Percentiles rank a stretch among this genome's conserved stretches.
These are phyloP conservation scores for Zosterops lateralis DNA, from an alignment of 2,113 vertebrate species.

Conservation along the genomic window DNA sequence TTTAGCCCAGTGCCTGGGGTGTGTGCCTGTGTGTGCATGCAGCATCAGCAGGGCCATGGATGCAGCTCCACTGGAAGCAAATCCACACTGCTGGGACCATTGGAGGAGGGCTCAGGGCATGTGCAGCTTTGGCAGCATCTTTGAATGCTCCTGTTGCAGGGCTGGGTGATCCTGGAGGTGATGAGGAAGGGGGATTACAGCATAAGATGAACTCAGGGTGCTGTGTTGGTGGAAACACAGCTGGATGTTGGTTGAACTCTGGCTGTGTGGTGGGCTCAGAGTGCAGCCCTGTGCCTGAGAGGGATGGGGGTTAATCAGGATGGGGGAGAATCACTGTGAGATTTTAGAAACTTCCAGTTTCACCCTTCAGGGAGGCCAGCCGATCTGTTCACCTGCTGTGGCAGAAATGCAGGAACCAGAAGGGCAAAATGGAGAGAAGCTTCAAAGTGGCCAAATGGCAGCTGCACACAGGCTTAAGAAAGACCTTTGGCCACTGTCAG, in stretches of 20 bases:
- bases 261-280: neutral
- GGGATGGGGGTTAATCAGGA: neutral
- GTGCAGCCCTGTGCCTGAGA: neutral
- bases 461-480: fast-evolving
- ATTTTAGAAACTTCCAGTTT: neutral
- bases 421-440: neutral
- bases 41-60: neutral
- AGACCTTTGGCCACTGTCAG: neutral
- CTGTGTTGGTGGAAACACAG: neutral
- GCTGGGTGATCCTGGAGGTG: neutral
- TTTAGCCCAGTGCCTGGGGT: neutral
- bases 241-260: neutral
- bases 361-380: neutral
- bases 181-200: neutral
- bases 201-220: fast-evolving
- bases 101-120: neutral
- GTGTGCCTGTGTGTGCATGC: neutral
- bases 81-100: neutral
- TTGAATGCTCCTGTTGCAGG: fast-evolving
- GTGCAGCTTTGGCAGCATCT: neutral
- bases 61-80: neutral
- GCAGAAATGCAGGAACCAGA: neutral
- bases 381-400: neutral
- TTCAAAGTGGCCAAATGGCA: neutral
- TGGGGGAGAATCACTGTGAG: neutral